Evolutionary conservation across 2,888 invertebrate genomes (phyloP).

Genomic region (Teleiodes luculella): DNA sequence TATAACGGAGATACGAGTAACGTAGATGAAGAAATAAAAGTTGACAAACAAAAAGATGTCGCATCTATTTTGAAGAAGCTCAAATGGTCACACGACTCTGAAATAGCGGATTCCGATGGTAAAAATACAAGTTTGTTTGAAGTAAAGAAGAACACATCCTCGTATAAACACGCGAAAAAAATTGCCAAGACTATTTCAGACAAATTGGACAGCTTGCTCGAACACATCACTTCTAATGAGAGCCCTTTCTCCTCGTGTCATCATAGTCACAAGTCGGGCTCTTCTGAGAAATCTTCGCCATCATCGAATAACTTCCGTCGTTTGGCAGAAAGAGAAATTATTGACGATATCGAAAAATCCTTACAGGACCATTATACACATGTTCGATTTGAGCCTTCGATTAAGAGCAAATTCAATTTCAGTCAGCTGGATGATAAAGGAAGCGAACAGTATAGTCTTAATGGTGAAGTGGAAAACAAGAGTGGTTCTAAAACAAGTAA

Average conservation of each 20-base stretch:
- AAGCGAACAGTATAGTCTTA: neutral
- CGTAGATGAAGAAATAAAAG: conserved; percentile 18
- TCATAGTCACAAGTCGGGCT: neutral
- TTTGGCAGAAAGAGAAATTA: neutral
- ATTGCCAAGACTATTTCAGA: conserved; percentile 36
- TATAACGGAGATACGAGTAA: conserved; percentile 42
- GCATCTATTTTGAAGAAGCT: conserved; percentile 40
- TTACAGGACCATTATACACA: neutral
- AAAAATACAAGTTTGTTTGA: too few species aligned
- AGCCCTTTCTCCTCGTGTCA: neutral
- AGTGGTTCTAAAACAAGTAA: too few species aligned
- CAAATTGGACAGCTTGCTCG: conserved; percentile 41
- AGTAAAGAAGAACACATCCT: conserved; percentile 24
- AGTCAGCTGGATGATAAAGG: neutral
- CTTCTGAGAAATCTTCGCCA: neutral
- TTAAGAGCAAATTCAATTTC: neutral
- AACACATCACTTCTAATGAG: conserved; percentile 36
- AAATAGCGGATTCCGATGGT: too few species aligned
- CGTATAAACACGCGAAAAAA: conserved; percentile 36
- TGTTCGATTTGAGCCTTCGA: neutral
- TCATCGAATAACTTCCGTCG: neutral
- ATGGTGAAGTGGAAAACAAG: neutral
- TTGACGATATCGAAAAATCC: neutral
- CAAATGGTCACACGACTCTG: too few species aligned
- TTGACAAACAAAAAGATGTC: conserved; percentile 37